These are phyloP conservation scores for Willisornis vidua DNA, from an alignment of 2,113 vertebrate species.

Conservation along the genomic window DNA sequence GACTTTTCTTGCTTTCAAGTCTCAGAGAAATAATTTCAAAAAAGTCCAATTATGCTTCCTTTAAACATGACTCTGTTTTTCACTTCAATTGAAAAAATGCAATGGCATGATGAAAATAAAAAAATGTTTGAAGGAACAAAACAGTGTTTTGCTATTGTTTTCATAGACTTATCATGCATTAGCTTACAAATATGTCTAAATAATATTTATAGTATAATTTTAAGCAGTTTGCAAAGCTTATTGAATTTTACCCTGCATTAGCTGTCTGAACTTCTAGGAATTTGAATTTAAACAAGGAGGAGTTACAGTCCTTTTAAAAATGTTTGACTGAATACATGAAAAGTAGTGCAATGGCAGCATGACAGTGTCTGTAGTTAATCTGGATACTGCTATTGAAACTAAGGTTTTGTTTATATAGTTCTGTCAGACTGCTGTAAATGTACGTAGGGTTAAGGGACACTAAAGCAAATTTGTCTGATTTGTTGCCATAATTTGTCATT, in stretches of 20 bases:
- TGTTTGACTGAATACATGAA: background rate
- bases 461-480: background rate
- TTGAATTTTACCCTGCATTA: background rate
- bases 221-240: background rate
- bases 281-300: background rate
- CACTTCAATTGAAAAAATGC: background rate
- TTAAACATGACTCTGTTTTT: background rate
- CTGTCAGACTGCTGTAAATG: background rate
- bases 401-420: background rate
- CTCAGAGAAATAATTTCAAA: conserved; percentile 41
- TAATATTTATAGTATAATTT: conserved; percentile 59
- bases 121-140: conserved; percentile 35
- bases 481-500: background rate
- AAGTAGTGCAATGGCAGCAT: background rate
- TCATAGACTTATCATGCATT: background rate
- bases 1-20: conserved; percentile 13
- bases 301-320: background rate
- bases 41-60: background rate
- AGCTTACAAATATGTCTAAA: conserved; percentile 30
- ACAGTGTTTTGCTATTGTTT: conserved; percentile 47
- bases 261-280: conserved; percentile 5
- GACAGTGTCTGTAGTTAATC: background rate
- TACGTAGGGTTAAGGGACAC: background rate
- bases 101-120: conserved; percentile 18
- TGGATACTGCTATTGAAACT: background rate